Percentiles rank a stretch among this genome's conserved stretches.
These are phyloP conservation scores for Strix uralensis DNA, from an alignment of 2,113 vertebrate species.

Conservation along the genomic window DNA sequence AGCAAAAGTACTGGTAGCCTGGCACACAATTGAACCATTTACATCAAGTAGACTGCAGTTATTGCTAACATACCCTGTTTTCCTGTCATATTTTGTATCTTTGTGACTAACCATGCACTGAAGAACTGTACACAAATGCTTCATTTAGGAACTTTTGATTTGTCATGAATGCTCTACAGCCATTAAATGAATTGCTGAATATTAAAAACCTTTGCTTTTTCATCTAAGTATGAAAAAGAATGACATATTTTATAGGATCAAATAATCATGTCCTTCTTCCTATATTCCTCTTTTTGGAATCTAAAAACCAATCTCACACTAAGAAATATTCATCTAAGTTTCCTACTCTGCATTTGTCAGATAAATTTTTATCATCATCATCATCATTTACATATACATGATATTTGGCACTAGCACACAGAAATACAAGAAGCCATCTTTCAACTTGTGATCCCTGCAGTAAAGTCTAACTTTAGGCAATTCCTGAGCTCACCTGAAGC, in stretches of 20 bases:
- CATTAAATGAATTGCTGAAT: background rate
- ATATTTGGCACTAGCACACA: background rate
- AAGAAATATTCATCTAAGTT: background rate
- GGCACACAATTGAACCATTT: background rate
- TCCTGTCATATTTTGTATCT: background rate
- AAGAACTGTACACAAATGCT: background rate
- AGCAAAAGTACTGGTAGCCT: background rate
- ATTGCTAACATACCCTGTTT: background rate
- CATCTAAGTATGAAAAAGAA: background rate
- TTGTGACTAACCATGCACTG: background rate
- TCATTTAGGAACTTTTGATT: constrained; percentile 15
- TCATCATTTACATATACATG: background rate
- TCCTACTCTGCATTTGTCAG: background rate
- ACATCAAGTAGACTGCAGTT: background rate
- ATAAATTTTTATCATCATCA: background rate
- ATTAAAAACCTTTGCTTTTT: background rate
- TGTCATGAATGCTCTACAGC: background rate
- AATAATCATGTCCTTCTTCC: background rate
- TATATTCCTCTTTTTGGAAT: background rate
- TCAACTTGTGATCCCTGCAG: background rate
- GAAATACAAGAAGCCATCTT: background rate
- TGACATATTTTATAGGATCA: background rate
- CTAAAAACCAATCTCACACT: background rate
- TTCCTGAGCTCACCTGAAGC: background rate
- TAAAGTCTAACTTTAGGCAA: background rate